Base-by-base conservation (phyloP, 2,888 invertebrate species). In the Muscina levida region DNA sequence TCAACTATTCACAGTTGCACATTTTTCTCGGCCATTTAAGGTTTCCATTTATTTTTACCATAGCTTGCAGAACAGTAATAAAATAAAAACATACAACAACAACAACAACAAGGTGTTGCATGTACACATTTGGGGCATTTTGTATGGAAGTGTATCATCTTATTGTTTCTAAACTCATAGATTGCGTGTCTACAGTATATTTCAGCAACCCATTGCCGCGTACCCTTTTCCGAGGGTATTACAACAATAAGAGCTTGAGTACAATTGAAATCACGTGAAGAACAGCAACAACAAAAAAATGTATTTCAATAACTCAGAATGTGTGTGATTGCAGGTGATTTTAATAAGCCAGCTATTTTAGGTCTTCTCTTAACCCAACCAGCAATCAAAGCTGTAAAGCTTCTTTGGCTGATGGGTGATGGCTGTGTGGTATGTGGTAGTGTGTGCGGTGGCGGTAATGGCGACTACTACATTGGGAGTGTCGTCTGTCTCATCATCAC, bases 121-220 rank as follows among this genome's bases (percentile, higher is more conserved):
- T 42, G 65, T 70, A 17, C 53, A 13, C 42, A 42, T 42, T 42
- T 31, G 31, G 31, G 31, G 31, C 8, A 31, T 31, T 31, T 31
- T 62, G 19, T 42, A 15, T 44, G 68, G 39, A 68, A 56, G 37
- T 73, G 39, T 67, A 72, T 72, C 74, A 57, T 81, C 68, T 77
- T 72, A 77, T 77, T 81, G 74, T 77, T 81, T 81, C 53, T 72
- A 67, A 81, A 81, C 62, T 81, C 77, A 77, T 74, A 74, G 71
- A 72, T 81, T 77, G 81, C 81, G 77, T 81, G 81, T 68, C 13
- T 22, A 22, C 42, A n/a, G n/a, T n/a, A n/a, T n/a, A n/a, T n/a
- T n/a, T n/a, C n/a, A 59, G 57, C 59, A 62, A 39, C 19, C 22
- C 62, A 70, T 42, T 57, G 31, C 2, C 3, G 51, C 56, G 42